A percentile compares a stretch with the other conserved stretches of the same genome.
These are phyloP conservation scores for Rhagophthalmus giganteus DNA, from an alignment of 2,888 invertebrate genomes.

Conservation along the genomic window DNA sequence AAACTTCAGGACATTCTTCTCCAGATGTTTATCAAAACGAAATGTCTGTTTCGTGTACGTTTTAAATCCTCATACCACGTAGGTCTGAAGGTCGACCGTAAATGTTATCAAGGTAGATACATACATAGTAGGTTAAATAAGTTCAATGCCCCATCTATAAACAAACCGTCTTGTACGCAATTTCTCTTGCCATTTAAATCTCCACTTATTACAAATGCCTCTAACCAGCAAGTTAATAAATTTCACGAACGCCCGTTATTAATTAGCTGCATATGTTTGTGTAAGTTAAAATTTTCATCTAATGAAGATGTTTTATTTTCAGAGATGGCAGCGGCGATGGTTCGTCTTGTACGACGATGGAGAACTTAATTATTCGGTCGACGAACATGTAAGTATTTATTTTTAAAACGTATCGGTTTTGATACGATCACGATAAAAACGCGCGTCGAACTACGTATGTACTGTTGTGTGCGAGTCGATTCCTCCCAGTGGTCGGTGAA, in stretches of 20 bases:
- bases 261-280: slow-evolving; percentile 21
- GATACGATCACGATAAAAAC: too few species aligned
- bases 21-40: not conserved
- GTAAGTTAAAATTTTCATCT: slow-evolving; percentile 9
- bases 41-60: not conserved
- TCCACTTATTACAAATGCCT: slow-evolving; percentile 13
- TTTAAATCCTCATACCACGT: not conserved
- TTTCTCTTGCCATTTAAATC: slow-evolving; percentile 12
- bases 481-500: too few species aligned
- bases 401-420: slow-evolving; percentile 1
- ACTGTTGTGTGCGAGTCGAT: too few species aligned
- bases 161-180: slow-evolving; percentile 14
- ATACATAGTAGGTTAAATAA: slow-evolving; percentile 21
- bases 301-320: slow-evolving; percentile 53
- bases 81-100: slow-evolving; percentile 18
- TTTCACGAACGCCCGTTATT: slow-evolving; percentile 17
- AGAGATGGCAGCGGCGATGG: slow-evolving; percentile 99
- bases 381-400: slow-evolving; percentile 88
- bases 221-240: slow-evolving; percentile 14
- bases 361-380: slow-evolving; percentile 94
- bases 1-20: not conserved
- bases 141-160: slow-evolving; percentile 24
- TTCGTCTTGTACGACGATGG: slow-evolving; percentile 98
- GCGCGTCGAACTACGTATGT: too few species aligned
- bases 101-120: slow-evolving; percentile 22